Base-by-base conservation (phyloP, 2,888 invertebrate species). In the Leptinotarsa tumamoca region DNA sequence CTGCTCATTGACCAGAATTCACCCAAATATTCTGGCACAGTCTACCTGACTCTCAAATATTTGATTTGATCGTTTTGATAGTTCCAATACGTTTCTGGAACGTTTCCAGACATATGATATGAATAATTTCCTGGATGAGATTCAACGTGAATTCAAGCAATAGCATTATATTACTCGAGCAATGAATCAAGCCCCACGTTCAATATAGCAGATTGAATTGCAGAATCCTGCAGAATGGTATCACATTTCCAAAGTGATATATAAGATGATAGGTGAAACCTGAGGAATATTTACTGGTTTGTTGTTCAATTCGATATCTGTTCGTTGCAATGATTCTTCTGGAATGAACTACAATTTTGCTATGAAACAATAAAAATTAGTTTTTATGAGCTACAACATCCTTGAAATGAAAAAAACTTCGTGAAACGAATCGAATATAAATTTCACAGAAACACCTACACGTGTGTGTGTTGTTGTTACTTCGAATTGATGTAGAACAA, bases 181-280 rank as follows among this genome's bases (percentile, higher is more conserved):
- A 23, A 58, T 58, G 58, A 58, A 58, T 58, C 58, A 58, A 58
- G 14, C 13, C 58, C 21, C 17, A 23, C 21, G 43, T 33, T 56
- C 69, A 33, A 56, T 69, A 33, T 54, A 27, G 33, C 52, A 27
- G 54, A 69, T 69, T 56, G 54, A 56, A 69, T 69, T 33, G 69
- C 69, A 56, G 54, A 54, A 27, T 56, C 56, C 43, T 21, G 43
- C 21, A 49, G 21, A 54, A 14, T 21, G 56, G 18, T 27, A 68
- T 68, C 68, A 52, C 51, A 23, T 68, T 68, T 68, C 68, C 54
- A 68, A 68, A 68, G 68, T 68, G 68, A 52, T 23, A 13, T 23
- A 27, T 4, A 58, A 58, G 58, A 23, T 23, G 23, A 58, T 58
- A 58, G 58, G 15, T 58, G 58, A 58, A 58, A 21, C 58, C 58